Evolutionary conservation across 2,797 vertebrate species (phyloP).

Genomic region (Typhlichthys eigenmanni): DNA sequence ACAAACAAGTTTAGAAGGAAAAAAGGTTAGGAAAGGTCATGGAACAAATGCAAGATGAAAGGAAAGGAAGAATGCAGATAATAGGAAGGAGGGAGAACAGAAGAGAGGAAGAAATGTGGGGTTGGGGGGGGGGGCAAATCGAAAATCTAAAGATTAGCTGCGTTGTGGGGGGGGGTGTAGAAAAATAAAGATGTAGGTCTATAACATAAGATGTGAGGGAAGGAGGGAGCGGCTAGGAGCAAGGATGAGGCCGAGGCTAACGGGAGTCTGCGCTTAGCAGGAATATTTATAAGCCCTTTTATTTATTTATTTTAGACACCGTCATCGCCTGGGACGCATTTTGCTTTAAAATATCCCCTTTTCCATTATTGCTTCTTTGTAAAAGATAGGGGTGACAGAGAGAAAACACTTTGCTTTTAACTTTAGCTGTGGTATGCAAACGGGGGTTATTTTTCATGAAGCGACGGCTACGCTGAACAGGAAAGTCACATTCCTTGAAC

Average conservation of each 20-base stretch:
- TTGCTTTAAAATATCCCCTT: background rate
- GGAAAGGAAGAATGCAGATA: constrained; percentile 1
- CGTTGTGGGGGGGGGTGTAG: too few relatives aligned
- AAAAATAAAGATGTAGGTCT: background rate
- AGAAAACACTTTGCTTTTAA: background rate
- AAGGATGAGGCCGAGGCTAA: background rate
- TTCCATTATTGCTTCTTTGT: background rate
- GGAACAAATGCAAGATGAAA: constrained; percentile 26
- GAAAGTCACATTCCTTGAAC: background rate
- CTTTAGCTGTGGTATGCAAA: background rate
- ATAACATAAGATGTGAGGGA: constrained; percentile 2
- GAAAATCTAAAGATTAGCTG: background rate
- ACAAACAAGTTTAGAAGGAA: background rate
- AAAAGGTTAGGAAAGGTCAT: constrained; percentile 12
- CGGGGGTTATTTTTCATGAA: background rate
- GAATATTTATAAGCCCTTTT: constrained; percentile 6
- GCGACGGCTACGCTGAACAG: background rate
- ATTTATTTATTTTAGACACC: background rate
- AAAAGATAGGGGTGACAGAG: background rate
- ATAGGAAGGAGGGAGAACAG: background rate
- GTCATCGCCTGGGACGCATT: background rate
- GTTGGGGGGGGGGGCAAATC: background rate
- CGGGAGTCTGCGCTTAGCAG: background rate
- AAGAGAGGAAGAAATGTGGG: background rate
- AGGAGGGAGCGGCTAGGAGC: constrained; percentile 1